Evolutionary conservation across 37 sponge, comb jelly and placozoan species (phyloP), one percentile per base, ranked within the genome.

Genomic region (Cliona cf. orientalis): DNA sequence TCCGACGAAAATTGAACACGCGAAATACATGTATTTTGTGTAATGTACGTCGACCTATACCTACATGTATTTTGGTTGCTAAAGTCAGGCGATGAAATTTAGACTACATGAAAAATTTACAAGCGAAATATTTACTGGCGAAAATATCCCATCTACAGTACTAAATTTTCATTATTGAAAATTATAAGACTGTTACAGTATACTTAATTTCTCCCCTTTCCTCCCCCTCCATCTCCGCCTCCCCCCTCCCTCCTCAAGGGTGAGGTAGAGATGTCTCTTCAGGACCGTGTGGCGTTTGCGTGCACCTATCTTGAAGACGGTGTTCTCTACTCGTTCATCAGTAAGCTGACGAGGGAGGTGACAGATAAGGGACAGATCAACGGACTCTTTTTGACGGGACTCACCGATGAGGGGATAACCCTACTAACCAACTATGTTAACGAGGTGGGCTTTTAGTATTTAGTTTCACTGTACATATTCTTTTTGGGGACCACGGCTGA

Each of bases 241-340:
- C 14, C 28, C 60, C 28, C 25, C 46, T 70, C 5, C 21, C 57
- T 46, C 26, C 42, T 21, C 31, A 23, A 75, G 72, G 46, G 71
- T n/a, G 71, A 75, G 2, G 33, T 42, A 29, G 53, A 61, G 11
- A 76, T 92, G 64, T 75, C 72, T 32, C 71, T 79, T 2, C 85
- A 84, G 43, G 92, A 90, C 78, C 23, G 92, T 33, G 89, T 91
- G 22, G 95, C 93, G 0, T 84, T 90, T 69, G 93, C 95, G 0
- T 91, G 85, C 72, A 87, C 72, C 56, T 94, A 81, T 61, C 67
- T 94, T 3, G 86, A 94, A 56, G 88, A 87, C 23, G 31, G 19
- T 4, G 71, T 88, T 76, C 86, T 92, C 17, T 39, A 71, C 68
- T 0, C 46, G 2, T 88, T 75, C 65, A 31, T 88, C 5, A 26